A percentile compares a stretch with the other conserved stretches of the same genome.
phyloP scores from a whole-genome alignment of 1,140 invertebrate species.

The Trichonephila clavata region DNA sequence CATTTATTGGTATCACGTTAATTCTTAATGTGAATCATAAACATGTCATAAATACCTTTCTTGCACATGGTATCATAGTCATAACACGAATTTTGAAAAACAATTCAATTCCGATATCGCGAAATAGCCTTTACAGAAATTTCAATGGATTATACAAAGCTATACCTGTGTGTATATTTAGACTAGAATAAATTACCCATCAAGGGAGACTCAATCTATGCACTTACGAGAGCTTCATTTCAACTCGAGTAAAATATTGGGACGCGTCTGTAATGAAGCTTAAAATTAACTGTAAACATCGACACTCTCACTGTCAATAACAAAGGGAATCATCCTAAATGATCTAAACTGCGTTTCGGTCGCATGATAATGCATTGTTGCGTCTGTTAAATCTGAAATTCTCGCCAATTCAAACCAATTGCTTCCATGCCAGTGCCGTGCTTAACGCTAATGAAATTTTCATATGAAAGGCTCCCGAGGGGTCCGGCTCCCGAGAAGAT shows the following conservation, averaged over 20 bases:
- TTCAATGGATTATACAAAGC: no score
- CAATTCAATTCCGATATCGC: no score
- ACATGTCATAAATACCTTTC: no score
- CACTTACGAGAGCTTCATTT: neutral
- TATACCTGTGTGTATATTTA: neutral
- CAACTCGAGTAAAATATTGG: neutral
- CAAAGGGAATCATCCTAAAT: conserved; percentile 1
- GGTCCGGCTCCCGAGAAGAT: conserved; percentile 31
- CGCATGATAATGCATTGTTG: conserved; percentile 15
- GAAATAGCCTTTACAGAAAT: no score
- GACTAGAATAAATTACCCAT: neutral
- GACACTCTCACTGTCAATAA: neutral
- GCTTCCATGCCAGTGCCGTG: conserved; percentile 15
- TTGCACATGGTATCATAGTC: no score
- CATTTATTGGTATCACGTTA: no score
- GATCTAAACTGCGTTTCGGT: conserved; percentile 31
- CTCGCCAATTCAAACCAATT: conserved; percentile 8
- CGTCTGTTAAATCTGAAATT: conserved; percentile 49
- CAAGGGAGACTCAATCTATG: neutral
- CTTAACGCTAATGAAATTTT: conserved; percentile 73
- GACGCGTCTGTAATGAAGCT: conserved; percentile 7
- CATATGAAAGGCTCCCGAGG: conserved; percentile 68
- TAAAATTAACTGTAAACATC: conserved; percentile 34
- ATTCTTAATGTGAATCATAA: no score
- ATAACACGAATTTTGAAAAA: no score